Percentiles rank a stretch among this genome's conserved stretches.
Conservation (phyloP, 2,113 vertebrate species). For the Psilopogon haemacephalus region DNA sequence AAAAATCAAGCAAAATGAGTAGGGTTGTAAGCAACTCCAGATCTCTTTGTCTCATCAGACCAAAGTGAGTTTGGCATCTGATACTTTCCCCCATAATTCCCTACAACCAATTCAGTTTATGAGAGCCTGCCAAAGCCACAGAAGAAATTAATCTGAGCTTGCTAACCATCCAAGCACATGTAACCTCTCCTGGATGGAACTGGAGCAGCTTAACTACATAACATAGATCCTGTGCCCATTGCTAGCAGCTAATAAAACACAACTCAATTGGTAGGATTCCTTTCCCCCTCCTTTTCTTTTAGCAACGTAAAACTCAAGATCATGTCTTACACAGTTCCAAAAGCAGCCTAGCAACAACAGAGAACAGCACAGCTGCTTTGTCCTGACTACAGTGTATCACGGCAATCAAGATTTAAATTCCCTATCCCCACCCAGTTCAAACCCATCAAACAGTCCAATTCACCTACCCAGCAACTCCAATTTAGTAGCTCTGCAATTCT, state of each 20-base stretch:
- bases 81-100: neutral
- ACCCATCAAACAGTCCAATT: neutral
- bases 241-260: conserved; percentile 44
- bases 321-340: neutral
- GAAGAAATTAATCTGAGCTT: conserved; percentile 21
- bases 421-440: neutral
- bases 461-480: neutral
- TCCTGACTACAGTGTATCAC: neutral
- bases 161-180: neutral
- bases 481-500: neutral
- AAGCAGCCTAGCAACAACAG: conserved; percentile 11
- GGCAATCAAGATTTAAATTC: neutral
- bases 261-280: neutral
- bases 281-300: neutral
- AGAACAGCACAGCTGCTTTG: neutral
- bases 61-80: neutral
- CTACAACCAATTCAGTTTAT: neutral
- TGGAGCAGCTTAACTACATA: neutral
- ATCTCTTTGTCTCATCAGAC: neutral
- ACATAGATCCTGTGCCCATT: neutral
- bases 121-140: conserved; percentile 25
- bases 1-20: neutral
- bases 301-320: neutral
- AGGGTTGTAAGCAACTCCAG: neutral
- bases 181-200: neutral